phyloP scores from a whole-genome alignment of 2,888 invertebrate species.

The Piscicola geometra region DNA sequence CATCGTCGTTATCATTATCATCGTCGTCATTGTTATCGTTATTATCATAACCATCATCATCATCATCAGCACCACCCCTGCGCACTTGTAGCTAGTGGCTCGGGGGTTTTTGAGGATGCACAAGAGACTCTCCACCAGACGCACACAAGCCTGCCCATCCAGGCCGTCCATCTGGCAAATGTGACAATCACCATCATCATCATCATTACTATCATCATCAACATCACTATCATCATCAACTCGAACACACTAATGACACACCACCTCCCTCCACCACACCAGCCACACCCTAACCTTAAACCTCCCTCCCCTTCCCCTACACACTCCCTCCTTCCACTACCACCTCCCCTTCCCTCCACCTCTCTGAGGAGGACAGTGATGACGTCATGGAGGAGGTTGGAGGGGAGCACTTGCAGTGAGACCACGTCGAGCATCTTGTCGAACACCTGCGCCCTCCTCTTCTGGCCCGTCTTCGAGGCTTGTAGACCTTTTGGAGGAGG shows the following conservation, averaged over 20 bases:
- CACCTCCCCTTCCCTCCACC: no score
- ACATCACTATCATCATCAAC: no score
- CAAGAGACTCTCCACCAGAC: not conserved
- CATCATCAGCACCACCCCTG: slow-evolving; percentile 1
- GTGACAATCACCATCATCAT: no score
- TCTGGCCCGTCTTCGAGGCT: not conserved
- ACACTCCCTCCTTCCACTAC: no score
- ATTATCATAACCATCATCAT: slow-evolving; percentile 18
- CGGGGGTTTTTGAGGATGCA: not conserved
- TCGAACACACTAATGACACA: no score
- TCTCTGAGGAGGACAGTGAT: not conserved
- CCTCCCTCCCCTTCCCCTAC: no score
- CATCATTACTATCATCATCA: not conserved
- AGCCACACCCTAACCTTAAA: no score
- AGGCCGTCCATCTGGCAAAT: not conserved
- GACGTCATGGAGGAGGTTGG: not conserved
- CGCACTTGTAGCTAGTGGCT: not conserved
- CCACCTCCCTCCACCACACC: no score
- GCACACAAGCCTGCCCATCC: not conserved
- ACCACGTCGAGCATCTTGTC: not conserved
- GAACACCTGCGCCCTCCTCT: not conserved
- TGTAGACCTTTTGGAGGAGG: no score
- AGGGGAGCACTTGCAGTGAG: not conserved
- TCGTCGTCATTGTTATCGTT: no score
- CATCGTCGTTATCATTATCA: no score